Conservation (phyloP, 2,797 vertebrate species). For the Rhynchotus rufescens region DNA sequence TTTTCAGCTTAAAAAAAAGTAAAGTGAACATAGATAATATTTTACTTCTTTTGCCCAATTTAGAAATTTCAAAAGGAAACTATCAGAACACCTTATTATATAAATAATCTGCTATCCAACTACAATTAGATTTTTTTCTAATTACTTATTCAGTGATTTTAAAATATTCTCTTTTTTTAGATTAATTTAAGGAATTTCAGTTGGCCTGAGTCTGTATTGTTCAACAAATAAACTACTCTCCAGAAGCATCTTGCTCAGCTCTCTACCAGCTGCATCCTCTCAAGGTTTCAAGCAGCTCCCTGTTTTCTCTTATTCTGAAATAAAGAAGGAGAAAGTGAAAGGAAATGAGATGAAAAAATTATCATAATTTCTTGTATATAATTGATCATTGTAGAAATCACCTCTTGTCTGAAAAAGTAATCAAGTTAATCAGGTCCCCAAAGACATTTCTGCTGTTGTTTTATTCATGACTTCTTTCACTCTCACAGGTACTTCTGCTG, state of each 20-base stretch:
- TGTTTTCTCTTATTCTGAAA: slow-evolving; percentile 4
- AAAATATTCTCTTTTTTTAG: neutral
- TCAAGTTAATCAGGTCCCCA: neutral
- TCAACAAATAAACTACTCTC: neutral
- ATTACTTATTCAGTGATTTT: neutral
- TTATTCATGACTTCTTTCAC: neutral
- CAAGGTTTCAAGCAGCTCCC: slow-evolving; percentile 7
- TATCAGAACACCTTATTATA: neutral
- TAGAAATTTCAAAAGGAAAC: neutral
- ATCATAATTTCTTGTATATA: neutral
- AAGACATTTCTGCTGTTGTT: neutral
- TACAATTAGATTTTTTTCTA: neutral
- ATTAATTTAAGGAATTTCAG: neutral
- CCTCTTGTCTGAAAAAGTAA: neutral
- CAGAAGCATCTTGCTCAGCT: slow-evolving; percentile 21
- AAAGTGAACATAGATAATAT: neutral
- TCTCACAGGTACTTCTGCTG: neutral
- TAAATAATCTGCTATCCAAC: neutral
- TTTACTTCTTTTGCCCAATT: rapidly evolving
- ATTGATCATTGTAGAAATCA: neutral
- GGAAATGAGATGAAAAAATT: neutral
- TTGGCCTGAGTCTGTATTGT: slow-evolving; percentile 17
- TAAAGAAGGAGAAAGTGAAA: neutral
- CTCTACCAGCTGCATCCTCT: slow-evolving; percentile 21
- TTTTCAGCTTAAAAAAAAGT: neutral